These are phyloP conservation scores for Leptopilina myrica DNA, from an alignment of 2,888 invertebrate species.

Conservation along the genomic window DNA sequence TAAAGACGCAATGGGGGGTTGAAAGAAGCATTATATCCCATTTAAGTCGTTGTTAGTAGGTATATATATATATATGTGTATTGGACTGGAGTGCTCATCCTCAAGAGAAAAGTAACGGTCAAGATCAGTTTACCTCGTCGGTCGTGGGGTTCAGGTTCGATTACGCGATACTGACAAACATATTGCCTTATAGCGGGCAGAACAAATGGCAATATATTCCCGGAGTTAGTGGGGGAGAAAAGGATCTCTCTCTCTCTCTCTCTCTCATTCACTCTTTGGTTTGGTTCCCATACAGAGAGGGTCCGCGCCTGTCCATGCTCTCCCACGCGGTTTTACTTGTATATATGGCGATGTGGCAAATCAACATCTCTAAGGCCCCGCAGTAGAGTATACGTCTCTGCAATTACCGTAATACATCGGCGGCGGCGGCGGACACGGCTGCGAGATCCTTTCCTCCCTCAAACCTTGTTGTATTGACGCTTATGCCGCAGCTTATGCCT, in stretches of 20 bases:
- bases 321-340: constrained; percentile 71
- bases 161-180: constrained; percentile 74
- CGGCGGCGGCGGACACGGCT: constrained; percentile 66
- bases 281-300: constrained; percentile 59
- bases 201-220: constrained; percentile 75
- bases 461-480: constrained; percentile 48
- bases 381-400: constrained; percentile 62
- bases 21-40: constrained; percentile 33
- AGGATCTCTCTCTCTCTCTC: constrained; percentile 46
- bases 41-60: constrained; percentile 28
- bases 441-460: constrained; percentile 54
- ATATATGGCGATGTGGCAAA: constrained; percentile 60
- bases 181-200: constrained; percentile 71
- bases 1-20: constrained; percentile 26
- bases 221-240: constrained; percentile 54
- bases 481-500: constrained; percentile 43
- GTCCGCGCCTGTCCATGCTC: constrained; percentile 57
- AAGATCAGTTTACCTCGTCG: constrained; percentile 38
- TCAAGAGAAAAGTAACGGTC: constrained; percentile 28
- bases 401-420: constrained; percentile 71
- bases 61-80: neutral
- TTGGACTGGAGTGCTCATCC: constrained; percentile 28
- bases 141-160: constrained; percentile 63
- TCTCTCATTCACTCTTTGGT: constrained; percentile 49
- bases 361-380: constrained; percentile 58